Evolutionary conservation across 2,797 vertebrate species (phyloP).

Genomic region (Enteromius mattozi): DNA sequence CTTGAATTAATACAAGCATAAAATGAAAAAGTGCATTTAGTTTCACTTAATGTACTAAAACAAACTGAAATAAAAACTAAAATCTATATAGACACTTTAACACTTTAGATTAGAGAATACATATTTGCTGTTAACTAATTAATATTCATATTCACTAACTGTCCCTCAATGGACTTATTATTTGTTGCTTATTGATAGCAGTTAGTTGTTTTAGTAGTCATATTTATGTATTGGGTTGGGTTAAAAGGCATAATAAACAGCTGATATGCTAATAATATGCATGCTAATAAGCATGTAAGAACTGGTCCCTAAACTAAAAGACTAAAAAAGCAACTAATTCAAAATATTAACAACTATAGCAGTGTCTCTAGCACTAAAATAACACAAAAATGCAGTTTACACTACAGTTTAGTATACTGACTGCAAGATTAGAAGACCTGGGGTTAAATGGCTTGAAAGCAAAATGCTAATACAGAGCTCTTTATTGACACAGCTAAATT

Average conservation of each 20-base stretch:
- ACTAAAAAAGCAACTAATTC: not conserved
- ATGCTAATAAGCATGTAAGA: not conserved
- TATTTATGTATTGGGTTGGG: not conserved
- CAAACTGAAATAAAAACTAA: not conserved
- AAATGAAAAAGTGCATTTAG: not conserved
- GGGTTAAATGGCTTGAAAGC: conserved; percentile 5
- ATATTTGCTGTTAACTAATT: not conserved
- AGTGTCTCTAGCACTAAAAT: not conserved
- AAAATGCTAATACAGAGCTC: not conserved
- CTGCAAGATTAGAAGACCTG: not conserved
- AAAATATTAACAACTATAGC: not conserved
- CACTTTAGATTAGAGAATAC: not conserved
- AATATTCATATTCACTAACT: too few relatives aligned
- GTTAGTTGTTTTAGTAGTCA: not conserved
- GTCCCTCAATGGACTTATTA: not conserved
- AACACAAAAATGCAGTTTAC: not conserved
- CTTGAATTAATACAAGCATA: not conserved
- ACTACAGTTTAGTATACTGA: not conserved
- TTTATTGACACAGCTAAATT: conserved; percentile 17
- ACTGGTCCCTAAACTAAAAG: not conserved
- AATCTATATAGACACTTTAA: not conserved
- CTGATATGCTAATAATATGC: not conserved
- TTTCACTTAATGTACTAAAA: not conserved
- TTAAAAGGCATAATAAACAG: not conserved
- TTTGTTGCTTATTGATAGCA: not conserved